Evolutionary conservation across 2,113 vertebrate species (phyloP).

Genomic region (Spea multiplicata): DNA sequence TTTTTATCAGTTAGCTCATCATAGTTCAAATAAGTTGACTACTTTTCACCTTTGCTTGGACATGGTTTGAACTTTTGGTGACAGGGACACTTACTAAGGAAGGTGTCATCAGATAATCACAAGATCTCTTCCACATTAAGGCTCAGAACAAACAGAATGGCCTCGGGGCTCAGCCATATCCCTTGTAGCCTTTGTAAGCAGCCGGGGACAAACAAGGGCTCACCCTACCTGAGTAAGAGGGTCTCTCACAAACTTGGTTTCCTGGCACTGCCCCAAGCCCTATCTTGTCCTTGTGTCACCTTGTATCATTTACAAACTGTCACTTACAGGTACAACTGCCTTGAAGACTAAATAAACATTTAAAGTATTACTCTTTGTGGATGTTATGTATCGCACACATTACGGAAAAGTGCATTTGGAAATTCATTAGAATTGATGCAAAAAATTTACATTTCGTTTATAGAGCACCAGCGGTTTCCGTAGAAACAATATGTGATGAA

Average conservation of each 20-base stretch:
- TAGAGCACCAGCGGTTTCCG: too few relatives aligned
- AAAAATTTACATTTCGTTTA: too few relatives aligned
- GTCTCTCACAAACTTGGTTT: constrained; percentile 5
- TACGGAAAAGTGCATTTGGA: too few relatives aligned
- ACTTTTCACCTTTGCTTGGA: constrained; percentile 46
- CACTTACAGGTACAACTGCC: not conserved
- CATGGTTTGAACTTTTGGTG: constrained; percentile 46
- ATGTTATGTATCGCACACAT: too few relatives aligned
- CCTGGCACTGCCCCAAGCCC: too few relatives aligned
- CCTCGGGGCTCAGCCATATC: constrained; percentile 13
- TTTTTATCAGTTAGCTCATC: constrained; percentile 44
- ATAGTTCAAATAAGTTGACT: constrained; percentile 35
- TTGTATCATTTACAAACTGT: not conserved
- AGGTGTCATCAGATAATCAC: constrained; percentile 40
- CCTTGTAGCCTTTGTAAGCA: not conserved
- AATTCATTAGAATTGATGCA: too few relatives aligned
- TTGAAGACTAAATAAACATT: too few relatives aligned
- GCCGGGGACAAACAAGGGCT: not conserved
- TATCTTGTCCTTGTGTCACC: constrained; percentile 1
- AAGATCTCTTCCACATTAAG: constrained; percentile 13
- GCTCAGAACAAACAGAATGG: constrained; percentile 10
- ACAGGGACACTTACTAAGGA: constrained; percentile 34
- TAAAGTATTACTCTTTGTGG: too few relatives aligned
- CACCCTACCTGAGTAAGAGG: not conserved
- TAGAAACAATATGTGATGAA: too few relatives aligned